These are phyloP conservation scores for Potorous gilbertii DNA, from an alignment of 2,797 vertebrate species.

Conservation along the genomic window DNA sequence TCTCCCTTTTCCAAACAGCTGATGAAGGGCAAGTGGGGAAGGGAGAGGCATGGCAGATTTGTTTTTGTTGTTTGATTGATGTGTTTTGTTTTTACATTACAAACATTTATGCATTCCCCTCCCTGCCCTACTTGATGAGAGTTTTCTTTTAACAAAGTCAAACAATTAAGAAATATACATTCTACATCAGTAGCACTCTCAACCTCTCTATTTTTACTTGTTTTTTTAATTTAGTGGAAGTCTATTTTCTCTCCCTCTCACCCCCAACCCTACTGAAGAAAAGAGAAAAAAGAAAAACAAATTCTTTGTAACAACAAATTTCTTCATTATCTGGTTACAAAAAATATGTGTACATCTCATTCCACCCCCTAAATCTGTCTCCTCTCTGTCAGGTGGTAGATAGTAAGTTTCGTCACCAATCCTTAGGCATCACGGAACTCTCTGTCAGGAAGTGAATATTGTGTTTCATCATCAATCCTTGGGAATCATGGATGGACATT, in stretches of 20 bases:
- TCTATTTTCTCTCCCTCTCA: background rate
- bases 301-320: background rate
- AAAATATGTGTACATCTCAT: background rate
- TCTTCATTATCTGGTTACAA: background rate
- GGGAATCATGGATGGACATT: background rate
- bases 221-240: background rate
- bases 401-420: background rate
- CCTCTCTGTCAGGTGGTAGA: background rate
- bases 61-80: background rate
- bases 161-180: background rate
- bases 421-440: background rate
- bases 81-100: background rate
- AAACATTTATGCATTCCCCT: background rate
- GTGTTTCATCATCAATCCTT: background rate
- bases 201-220: background rate
- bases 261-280: background rate
- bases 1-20: background rate
- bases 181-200: background rate
- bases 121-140: background rate
- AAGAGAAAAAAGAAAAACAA: background rate
- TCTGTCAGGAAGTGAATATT: background rate
- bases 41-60: background rate
- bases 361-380: background rate
- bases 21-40: background rate
- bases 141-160: background rate